Evolutionary conservation across 2,113 vertebrate genomes (phyloP), one percentile per base, ranked within the genome.

Genomic region (Phainopepla nitens): DNA sequence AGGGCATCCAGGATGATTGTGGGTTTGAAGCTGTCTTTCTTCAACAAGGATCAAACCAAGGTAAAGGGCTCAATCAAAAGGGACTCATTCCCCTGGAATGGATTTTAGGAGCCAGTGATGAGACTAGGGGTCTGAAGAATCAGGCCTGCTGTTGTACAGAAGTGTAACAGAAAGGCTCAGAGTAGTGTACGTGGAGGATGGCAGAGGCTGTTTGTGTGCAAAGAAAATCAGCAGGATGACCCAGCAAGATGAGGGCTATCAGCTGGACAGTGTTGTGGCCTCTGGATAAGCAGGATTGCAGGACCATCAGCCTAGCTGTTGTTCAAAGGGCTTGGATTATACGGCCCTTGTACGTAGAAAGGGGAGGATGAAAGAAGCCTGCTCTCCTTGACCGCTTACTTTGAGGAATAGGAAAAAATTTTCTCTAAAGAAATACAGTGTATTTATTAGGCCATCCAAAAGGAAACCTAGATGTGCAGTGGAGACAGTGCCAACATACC

Each of bases 391-490:
- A 61, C 28, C 2, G 0, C 23, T 68, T 44, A 31, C 17, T 15
- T 11, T 45, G 19, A 45, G 13, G 20, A 53, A 20, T 19, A 53
- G 31, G n/a, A 39, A 33, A 33, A 84, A 53, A 36, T 13, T 15
- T 4, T 3, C 4, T 2, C 1, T 15, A 31, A 44, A 78, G 31
- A 60, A 25, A 15, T 64, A 12, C 24, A 4, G 8, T 11, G 8
- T 72, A 42, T 47, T 57, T 72, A n/a, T 6, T 16, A 36, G 17
- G 5, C 3, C 62, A 27, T 47, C 9, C 0, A 0, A n/a, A 41
- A 57, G 20, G 12, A 77, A 14, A 54, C 20, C 23, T 53, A 49
- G 15, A 69, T 2, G 1, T 4, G 7, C 10, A 58, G 15, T 5
- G 15, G 7, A 20, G 35, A 45, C 44, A 79, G 35, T 16, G 6